A percentile compares a stretch with the other conserved stretches of the same genome.
Evolutionary conservation across 1,140 invertebrate genomes (phyloP).

Genomic region (Aleiodes sp.): DNA sequence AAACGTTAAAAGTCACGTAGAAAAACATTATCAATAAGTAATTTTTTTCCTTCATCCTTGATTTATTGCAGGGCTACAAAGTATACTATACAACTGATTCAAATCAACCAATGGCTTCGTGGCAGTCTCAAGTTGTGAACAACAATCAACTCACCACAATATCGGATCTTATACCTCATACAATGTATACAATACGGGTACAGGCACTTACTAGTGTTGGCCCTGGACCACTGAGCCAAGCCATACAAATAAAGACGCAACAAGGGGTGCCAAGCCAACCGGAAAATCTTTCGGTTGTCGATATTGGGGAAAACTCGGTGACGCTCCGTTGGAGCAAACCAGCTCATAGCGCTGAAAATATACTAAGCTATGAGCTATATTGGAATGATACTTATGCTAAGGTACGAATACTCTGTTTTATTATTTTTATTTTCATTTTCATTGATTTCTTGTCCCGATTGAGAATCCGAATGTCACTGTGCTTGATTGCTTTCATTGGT

Average conservation of each 20-base stretch:
- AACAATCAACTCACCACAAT: slow-evolving; percentile 94
- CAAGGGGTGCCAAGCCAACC: slow-evolving; percentile 97
- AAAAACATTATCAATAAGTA: background rate
- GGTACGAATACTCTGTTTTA: slow-evolving; percentile 63
- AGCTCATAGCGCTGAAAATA: slow-evolving; percentile 88
- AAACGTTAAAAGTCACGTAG: slow-evolving; percentile 3
- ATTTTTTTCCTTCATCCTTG: background rate
- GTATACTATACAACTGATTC: slow-evolving; percentile 95
- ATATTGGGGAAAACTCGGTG: slow-evolving; percentile 84
- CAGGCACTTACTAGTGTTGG: slow-evolving; percentile 92
- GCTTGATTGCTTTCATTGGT: too few species aligned
- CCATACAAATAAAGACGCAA: slow-evolving; percentile 95
- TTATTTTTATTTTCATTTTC: slow-evolving; percentile 1
- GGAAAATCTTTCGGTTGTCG: slow-evolving; percentile 83
- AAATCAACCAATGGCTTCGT: slow-evolving; percentile 84
- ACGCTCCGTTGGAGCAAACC: slow-evolving; percentile 91
- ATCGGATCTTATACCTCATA: slow-evolving; percentile 85
- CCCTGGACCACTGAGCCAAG: slow-evolving; percentile 87
- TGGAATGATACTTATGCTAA: slow-evolving; percentile 97
- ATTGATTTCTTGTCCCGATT: too few species aligned
- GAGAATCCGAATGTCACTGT: too few species aligned
- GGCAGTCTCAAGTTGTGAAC: slow-evolving; percentile 92
- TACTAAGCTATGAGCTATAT: slow-evolving; percentile 94
- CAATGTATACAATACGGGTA: slow-evolving; percentile 91
- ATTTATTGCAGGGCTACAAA: slow-evolving; percentile 94